phyloP scores from a whole-genome alignment of 2,797 vertebrate genomes.

The Merluccius polli region DNA sequence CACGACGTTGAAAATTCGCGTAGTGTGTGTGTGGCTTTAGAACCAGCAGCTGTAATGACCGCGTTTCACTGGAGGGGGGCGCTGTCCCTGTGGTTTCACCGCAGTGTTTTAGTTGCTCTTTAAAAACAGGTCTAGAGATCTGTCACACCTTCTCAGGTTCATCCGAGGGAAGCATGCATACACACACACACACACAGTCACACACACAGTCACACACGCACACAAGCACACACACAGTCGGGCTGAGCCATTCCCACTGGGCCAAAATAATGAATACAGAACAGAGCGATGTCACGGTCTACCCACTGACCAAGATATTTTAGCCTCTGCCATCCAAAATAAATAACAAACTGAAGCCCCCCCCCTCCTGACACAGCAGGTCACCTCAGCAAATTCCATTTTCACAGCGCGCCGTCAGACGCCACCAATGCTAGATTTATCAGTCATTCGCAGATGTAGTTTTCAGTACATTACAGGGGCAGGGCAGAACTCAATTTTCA shows the following conservation, averaged over 20 bases:
- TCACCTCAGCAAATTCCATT: conserved; percentile 54
- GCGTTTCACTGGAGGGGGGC: background rate
- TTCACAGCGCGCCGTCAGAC: conserved; percentile 59
- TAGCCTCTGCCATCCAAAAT: background rate
- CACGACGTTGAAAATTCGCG: too few relatives aligned
- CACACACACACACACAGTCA: background rate
- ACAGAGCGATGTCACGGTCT: background rate
- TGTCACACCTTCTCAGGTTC: background rate
- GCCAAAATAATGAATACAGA: background rate
- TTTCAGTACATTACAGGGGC: conserved; percentile 65
- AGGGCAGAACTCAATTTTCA: conserved; percentile 66
- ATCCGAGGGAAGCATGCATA: background rate
- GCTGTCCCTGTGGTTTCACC: background rate
- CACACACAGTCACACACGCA: background rate
- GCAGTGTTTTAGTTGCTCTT: background rate
- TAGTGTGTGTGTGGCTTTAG: too few relatives aligned
- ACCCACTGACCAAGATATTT: background rate
- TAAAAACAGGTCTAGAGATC: background rate
- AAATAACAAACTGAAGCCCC: conserved; percentile 32
- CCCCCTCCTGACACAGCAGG: conserved; percentile 57
- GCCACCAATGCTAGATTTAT: conserved; percentile 67
- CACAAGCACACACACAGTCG: background rate
- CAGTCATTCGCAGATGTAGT: conserved; percentile 68
- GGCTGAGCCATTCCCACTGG: background rate
- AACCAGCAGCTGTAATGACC: background rate